phyloP scores from a whole-genome alignment of 37 sponge, comb jelly and placozoan species.

The Cladorhizidae sp. region DNA sequence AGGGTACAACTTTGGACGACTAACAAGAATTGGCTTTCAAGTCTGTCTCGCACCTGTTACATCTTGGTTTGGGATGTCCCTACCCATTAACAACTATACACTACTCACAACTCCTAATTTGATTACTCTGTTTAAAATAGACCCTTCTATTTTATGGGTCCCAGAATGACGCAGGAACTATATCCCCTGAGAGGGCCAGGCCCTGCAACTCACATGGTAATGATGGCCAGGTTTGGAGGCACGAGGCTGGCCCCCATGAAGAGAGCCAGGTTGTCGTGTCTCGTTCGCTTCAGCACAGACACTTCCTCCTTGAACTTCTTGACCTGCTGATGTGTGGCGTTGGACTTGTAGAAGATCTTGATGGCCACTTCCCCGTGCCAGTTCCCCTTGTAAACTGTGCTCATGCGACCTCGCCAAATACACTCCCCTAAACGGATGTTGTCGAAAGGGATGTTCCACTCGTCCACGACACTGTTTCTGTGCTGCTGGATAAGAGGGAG shows the following conservation, averaged over 20 bases:
- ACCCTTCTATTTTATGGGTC: too few relatives aligned
- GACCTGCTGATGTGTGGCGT: constrained; percentile 81
- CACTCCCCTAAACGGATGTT: constrained; percentile 59
- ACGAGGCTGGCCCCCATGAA: constrained; percentile 92
- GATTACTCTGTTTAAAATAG: too few relatives aligned
- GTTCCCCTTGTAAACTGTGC: constrained; percentile 73
- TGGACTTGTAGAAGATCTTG: constrained; percentile 69
- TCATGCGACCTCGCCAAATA: constrained; percentile 45
- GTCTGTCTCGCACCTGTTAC: too few relatives aligned
- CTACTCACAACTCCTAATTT: too few relatives aligned
- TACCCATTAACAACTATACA: too few relatives aligned
- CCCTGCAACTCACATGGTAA: constrained; percentile 83
- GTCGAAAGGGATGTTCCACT: constrained; percentile 91
- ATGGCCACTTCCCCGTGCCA: constrained; percentile 97
- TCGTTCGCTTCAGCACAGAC: constrained; percentile 72
- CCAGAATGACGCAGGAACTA: too few relatives aligned
- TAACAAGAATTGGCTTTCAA: too few relatives aligned
- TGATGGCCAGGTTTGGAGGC: constrained; percentile 86
- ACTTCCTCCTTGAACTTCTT: constrained; percentile 83
- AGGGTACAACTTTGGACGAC: too few relatives aligned
- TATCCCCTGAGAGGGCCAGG: too few relatives aligned
- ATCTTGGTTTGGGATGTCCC: too few relatives aligned
- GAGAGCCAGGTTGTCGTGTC: constrained; percentile 92
- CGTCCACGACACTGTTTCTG: constrained; percentile 71
- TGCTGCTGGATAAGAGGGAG: constrained; percentile 27